phyloP scores from a whole-genome alignment of 2,888 invertebrate species.

The Cynaeus angustus region DNA sequence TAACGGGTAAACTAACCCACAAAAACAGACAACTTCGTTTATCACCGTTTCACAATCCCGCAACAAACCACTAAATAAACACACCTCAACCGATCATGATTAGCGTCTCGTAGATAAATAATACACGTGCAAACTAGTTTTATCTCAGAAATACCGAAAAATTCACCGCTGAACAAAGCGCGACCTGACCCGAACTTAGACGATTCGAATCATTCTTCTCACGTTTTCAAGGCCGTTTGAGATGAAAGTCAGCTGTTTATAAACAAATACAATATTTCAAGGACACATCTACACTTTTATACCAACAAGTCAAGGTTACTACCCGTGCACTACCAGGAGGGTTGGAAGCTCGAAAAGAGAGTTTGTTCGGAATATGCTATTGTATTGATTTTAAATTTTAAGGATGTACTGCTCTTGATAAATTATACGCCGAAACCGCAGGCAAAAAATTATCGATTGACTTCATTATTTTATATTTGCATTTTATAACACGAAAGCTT shows the following conservation, averaged over 20 bases:
- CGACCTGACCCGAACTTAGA: constrained; percentile 16
- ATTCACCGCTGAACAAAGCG: neutral
- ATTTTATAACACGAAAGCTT: constrained; percentile 29
- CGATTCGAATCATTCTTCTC: constrained; percentile 24
- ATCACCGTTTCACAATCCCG: constrained; percentile 1
- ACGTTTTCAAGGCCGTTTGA: constrained; percentile 37
- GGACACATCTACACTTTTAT: constrained; percentile 42
- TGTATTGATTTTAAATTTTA: constrained; percentile 38
- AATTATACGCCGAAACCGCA: constrained; percentile 40
- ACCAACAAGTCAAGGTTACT: constrained; percentile 43
- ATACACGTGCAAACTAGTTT: constrained; percentile 14
- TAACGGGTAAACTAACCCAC: constrained; percentile 38
- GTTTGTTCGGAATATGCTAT: constrained; percentile 2
- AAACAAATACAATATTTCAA: constrained; percentile 53
- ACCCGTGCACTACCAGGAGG: constrained; percentile 9
- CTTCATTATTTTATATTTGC: constrained; percentile 41
- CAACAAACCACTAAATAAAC: neutral
- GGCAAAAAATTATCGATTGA: constrained; percentile 43
- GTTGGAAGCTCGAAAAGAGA: neutral
- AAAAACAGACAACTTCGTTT: constrained; percentile 23
- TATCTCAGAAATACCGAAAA: constrained; percentile 19
- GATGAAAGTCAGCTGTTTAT: constrained; percentile 54
- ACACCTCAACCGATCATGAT: neutral
- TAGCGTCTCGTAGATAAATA: constrained; percentile 6
- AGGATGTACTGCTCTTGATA: constrained; percentile 35